Evolutionary conservation across 92 coral and sea anemone species (phyloP).

Genomic region (Chrysogorgia sp.): DNA sequence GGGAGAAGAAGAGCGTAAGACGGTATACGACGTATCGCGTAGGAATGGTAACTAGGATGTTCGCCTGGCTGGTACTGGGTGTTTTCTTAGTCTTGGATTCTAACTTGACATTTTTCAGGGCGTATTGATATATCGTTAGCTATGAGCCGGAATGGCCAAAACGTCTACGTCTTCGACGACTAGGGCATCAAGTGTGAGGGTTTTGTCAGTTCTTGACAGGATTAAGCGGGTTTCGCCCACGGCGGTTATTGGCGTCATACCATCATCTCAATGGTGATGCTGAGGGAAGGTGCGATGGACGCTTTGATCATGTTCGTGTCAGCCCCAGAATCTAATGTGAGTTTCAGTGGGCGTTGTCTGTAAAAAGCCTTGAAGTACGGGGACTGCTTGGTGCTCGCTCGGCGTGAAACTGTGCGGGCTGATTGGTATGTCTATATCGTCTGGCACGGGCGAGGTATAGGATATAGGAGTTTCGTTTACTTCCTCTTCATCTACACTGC

Average conservation of each 20-base stretch:
- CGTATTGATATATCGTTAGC: slow-evolving; percentile 38
- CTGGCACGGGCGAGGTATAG: too few relatives aligned
- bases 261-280: neutral
- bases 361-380: slow-evolving; percentile 21
- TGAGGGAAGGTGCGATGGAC: slow-evolving; percentile 11
- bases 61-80: slow-evolving; percentile 44
- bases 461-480: too few relatives aligned
- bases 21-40: slow-evolving; percentile 55
- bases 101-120: slow-evolving; percentile 38
- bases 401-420: too few relatives aligned
- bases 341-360: neutral
- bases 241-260: slow-evolving; percentile 3
- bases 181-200: slow-evolving; percentile 38
- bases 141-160: slow-evolving; percentile 39
- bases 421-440: too few relatives aligned
- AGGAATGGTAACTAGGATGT: neutral
- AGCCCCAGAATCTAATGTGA: slow-evolving; percentile 33
- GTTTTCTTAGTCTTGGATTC: neutral
- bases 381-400: slow-evolving; percentile 18
- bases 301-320: slow-evolving; percentile 30
- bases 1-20: slow-evolving; percentile 56
- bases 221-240: slow-evolving; percentile 22
- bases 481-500: too few relatives aligned
- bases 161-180: slow-evolving; percentile 41
- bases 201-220: neutral